Evolutionary conservation across 2,797 vertebrate species (phyloP), one percentile per base, ranked within the genome.

Genomic region (Ambastaia sidthimunki): DNA sequence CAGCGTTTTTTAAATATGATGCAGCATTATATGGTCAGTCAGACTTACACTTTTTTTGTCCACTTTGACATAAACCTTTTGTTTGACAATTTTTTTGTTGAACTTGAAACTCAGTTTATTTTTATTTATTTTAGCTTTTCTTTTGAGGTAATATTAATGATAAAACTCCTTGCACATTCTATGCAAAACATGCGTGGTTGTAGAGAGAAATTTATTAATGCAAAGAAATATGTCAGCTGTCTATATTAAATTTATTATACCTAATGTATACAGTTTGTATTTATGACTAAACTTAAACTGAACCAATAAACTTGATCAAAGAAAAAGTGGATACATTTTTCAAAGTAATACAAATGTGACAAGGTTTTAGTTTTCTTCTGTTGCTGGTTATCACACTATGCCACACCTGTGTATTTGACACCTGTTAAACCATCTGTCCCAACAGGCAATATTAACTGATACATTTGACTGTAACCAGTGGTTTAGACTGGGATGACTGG

Each of bases 181-280:
- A 96, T 96, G 96, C 96, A 96, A 96, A 95, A 83, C 80, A 71
- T 78, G 73, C 76, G 52, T 60, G 87, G 91, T 93, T 94, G 94
- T 94, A 92, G 94, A 95, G 81, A 95, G 94, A 94, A 95, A 94
- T 96, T 94, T 94, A 95, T 93, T 94, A 94, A 96, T 95, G 93
- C 91, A 93, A 92, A 91, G 89, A 93, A 95, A 92, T 92, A 94
- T 93, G 93, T 91, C 94, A 93, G 92, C 92, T 94, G 76, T 93
- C 91, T 96, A 95, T 96, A 96, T 95, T 93, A 94, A 93, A 93
- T 95, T 94, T 94, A 95, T 94, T 94, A 95, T 93, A 94, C 93
- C 95, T 96, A 95, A 93, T 95, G 94, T 96, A 94, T 92, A 94
- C 94, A 93, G 90, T 96, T 96, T 96, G 95, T 96, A 96, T 96